Conservation (phyloP, 2,888 invertebrate species). For the Marronus borbonicus region DNA sequence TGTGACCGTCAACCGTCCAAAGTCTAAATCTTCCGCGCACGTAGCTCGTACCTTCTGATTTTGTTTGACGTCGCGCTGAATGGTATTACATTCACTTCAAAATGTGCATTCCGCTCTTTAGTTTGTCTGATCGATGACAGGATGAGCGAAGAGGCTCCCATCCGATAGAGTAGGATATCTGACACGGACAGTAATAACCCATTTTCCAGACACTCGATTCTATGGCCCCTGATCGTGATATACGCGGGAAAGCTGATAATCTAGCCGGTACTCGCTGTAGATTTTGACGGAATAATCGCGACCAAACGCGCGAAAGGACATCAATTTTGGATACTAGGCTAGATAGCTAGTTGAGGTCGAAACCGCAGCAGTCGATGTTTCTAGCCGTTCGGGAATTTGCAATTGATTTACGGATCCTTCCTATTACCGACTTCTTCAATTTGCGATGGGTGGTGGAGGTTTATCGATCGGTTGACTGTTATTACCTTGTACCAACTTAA, state of each 20-base stretch:
- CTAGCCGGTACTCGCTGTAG: constrained; percentile 8
- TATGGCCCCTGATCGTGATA: constrained; percentile 47
- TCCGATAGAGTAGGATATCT: constrained; percentile 52
- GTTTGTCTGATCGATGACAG: constrained; percentile 57
- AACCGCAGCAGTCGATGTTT: constrained; percentile 37
- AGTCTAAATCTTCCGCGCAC: no score
- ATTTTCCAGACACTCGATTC: constrained; percentile 60
- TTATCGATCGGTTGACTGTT: constrained; percentile 12
- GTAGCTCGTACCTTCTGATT: not conserved
- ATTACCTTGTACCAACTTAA: not conserved
- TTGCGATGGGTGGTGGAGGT: constrained; percentile 25
- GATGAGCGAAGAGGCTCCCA: constrained; percentile 52
- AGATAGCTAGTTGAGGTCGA: not conserved
- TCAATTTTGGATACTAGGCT: constrained; percentile 29
- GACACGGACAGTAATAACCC: constrained; percentile 62
- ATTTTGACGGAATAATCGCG: constrained; percentile 53
- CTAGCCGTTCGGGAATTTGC: constrained; percentile 22
- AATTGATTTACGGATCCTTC: constrained; percentile 35
- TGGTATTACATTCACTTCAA: not conserved
- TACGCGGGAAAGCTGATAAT: constrained; percentile 38
- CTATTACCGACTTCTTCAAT: constrained; percentile 33
- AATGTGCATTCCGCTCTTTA: constrained; percentile 32
- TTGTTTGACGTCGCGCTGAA: not conserved
- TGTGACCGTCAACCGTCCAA: no score
- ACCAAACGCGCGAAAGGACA: constrained; percentile 39